Conservation (phyloP, 2,888 invertebrate genomes). For the Drosophila austrosaltans region DNA sequence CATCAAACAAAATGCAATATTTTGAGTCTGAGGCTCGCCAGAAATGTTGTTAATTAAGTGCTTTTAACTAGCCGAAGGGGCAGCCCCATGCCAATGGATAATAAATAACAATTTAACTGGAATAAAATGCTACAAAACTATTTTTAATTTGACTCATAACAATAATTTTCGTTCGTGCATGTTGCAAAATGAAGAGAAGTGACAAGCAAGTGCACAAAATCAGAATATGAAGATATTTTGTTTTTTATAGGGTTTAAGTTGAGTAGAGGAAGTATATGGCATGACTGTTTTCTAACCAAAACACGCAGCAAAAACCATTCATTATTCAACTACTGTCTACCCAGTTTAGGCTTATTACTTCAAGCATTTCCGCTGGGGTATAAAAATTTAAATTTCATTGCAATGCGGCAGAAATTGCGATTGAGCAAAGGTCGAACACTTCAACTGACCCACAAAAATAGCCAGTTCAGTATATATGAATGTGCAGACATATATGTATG, state of each 20-base stretch:
- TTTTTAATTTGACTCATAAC: conserved; percentile 51
- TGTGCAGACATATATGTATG: neutral
- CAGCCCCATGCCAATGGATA: conserved; percentile 6
- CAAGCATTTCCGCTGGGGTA: conserved; percentile 64
- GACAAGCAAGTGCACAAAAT: conserved; percentile 46
- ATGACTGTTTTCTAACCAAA: neutral
- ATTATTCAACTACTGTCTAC: conserved; percentile 31
- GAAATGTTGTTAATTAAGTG: conserved; percentile 59
- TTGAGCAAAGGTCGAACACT: conserved; percentile 28
- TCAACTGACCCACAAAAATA: conserved; percentile 49
- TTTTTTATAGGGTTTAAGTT: neutral
- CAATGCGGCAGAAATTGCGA: conserved; percentile 69
- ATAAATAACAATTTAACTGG: conserved; percentile 65
- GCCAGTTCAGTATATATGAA: conserved; percentile 12
- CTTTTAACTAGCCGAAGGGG: conserved; percentile 34
- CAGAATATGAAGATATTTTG: conserved; percentile 44
- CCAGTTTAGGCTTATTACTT: conserved; percentile 58
- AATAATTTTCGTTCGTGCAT: conserved; percentile 28
- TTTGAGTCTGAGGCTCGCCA: conserved; percentile 3
- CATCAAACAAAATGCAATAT: neutral
- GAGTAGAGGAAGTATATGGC: neutral
- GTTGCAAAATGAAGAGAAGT: conserved; percentile 36
- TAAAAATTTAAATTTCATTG: conserved; percentile 78
- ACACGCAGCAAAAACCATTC: conserved; percentile 41
- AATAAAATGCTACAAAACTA: conserved; percentile 63